Base-by-base conservation (phyloP, 2,113 vertebrate species). In the Tympanuchus pallidicinctus region DNA sequence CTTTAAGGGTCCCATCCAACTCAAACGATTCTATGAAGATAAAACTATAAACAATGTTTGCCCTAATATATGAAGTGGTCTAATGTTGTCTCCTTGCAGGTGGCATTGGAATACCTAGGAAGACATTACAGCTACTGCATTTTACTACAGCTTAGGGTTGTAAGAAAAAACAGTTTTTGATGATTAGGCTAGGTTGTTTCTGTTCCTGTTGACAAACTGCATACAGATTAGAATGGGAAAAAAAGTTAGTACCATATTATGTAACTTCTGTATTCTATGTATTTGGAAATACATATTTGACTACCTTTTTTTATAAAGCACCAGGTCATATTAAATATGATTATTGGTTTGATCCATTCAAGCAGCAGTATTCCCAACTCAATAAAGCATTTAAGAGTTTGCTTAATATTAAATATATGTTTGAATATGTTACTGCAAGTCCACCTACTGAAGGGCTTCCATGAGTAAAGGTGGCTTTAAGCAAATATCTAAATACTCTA, bases 341-440 rank as follows among this genome's bases (percentile, higher is more conserved):
- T 76, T 91, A 45, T 40, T 66, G 34, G 80, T 56, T 36, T 15
- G 22, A 10, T 76, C 85, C 50, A 32, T 91, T 76, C 28, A 89
- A 89, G 64, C 63, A 12, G 42, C 70, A 28, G 56, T 38, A 14
- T 25, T 10, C 67, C 34, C 21, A 80, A 67, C 48, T 73, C 30
- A 89, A 48, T 59, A 93, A 85, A 89, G 1, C 28, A 76, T 38
- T 76, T 80, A 69, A 67, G 61, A 14, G 19, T 21, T 8, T 75
- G 32, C 36, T 82, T 76, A 79, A 76, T 84, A 85, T 79, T 79
- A 93, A 92, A 66, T 61, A 61, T 75, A 30, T 73, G 25, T 34
- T 77, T 60, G 25, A 79, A 32, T 67, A 30, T 76, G 42, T 82
- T 64, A n/a, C 64, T 38, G 28, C 89, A 82, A 93, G 82, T 90